Evolutionary conservation across 2,113 vertebrate species (phyloP).

Genomic region (Tragelaphus imberbis): DNA sequence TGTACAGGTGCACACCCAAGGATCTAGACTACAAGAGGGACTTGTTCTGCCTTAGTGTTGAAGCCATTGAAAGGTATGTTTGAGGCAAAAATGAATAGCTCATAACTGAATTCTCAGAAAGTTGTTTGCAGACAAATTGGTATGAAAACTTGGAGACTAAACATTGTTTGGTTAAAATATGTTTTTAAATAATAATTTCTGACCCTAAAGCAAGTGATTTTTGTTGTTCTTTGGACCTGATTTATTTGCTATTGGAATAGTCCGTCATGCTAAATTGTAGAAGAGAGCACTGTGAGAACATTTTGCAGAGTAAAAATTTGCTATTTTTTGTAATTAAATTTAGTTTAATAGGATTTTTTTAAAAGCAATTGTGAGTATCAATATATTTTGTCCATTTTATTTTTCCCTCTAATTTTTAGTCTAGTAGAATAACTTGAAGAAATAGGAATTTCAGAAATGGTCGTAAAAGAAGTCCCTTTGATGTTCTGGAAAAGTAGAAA

Average conservation of each 20-base stretch:
- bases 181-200: neutral
- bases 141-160: neutral
- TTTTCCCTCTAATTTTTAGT: neutral
- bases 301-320: neutral
- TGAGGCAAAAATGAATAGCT: neutral
- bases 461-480: neutral
- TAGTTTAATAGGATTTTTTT: neutral
- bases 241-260: neutral
- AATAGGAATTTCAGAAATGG: neutral
- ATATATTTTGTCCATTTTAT: neutral
- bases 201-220: neutral
- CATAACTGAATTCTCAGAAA: neutral
- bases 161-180: neutral
- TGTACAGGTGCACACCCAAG: constrained; percentile 78
- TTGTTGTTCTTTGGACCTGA: neutral
- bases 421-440: neutral
- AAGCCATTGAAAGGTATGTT: constrained; percentile 78
- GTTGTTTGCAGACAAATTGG: neutral
- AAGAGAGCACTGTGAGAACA: neutral
- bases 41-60: constrained; percentile 78
- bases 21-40: constrained; percentile 79
- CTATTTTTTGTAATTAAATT: neutral
- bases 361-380: neutral
- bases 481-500: neutral
- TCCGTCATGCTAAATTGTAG: neutral